Conservation (phyloP, 1,140 invertebrate genomes). For the Tyrophagus putrescentiae region DNA sequence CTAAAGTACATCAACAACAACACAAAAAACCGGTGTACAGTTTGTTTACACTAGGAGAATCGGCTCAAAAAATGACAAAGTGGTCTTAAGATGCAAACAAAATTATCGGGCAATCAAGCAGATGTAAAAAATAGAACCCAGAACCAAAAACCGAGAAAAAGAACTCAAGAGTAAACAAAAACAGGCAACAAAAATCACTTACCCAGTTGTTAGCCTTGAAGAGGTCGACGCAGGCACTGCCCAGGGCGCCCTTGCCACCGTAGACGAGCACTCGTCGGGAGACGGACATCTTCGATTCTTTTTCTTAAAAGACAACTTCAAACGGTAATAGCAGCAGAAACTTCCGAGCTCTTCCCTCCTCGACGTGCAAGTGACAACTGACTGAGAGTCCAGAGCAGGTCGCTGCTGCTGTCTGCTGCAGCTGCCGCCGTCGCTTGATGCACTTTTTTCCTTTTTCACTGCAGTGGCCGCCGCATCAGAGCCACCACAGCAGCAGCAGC, state of each 20-base stretch:
- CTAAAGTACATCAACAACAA: too few relatives aligned
- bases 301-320: too few relatives aligned
- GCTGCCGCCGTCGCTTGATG: too few relatives aligned
- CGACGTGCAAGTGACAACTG: too few relatives aligned
- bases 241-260: constrained; percentile 84
- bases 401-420: too few relatives aligned
- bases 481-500: too few relatives aligned
- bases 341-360: too few relatives aligned
- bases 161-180: constrained; percentile 18
- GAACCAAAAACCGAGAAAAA: not conserved
- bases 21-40: too few relatives aligned
- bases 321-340: too few relatives aligned
- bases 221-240: constrained; percentile 61
- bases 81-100: not conserved
- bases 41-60: not conserved
- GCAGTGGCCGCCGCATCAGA: too few relatives aligned
- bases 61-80: not conserved
- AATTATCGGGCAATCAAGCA: not conserved
- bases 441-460: too few relatives aligned
- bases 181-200: constrained; percentile 32
- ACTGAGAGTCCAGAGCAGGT: too few relatives aligned
- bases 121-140: not conserved
- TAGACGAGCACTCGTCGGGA: constrained; percentile 65
- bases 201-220: constrained; percentile 82
- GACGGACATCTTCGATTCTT: constrained; percentile 23